phyloP scores from a whole-genome alignment of 2,113 vertebrate genomes.

The Malaclemys terrapin region DNA sequence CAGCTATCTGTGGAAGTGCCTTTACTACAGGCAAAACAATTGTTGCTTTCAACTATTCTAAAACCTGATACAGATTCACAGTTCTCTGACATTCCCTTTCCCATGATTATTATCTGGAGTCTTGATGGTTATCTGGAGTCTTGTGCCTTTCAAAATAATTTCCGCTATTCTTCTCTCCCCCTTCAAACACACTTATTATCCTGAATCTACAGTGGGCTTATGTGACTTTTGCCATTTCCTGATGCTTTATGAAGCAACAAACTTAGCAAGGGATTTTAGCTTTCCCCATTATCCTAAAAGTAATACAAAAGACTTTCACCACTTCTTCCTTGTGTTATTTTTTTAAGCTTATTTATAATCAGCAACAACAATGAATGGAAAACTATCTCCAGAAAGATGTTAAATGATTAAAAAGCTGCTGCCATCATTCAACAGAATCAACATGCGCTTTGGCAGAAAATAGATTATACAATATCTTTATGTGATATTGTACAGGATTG shows the following conservation, averaged over 20 bases:
- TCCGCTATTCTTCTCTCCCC: constrained; percentile 28
- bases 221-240: constrained; percentile 27
- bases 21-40: constrained; percentile 37
- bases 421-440: constrained; percentile 18
- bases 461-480: constrained; percentile 9
- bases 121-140: constrained; percentile 13
- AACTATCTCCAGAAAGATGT: constrained; percentile 43
- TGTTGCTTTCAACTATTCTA: constrained; percentile 39
- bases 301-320: constrained; percentile 22
- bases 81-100: neutral
- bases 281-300: constrained; percentile 54
- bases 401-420: constrained; percentile 25
- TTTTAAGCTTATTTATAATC: constrained; percentile 40
- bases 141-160: constrained; percentile 51
- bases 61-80: constrained; percentile 29
- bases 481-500: constrained; percentile 25
- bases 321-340: constrained; percentile 16
- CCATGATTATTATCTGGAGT: constrained; percentile 22
- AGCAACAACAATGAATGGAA: neutral
- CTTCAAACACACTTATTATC: constrained; percentile 16
- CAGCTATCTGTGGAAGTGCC: constrained; percentile 26
- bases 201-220: neutral
- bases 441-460: constrained; percentile 55
- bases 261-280: constrained; percentile 19
- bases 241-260: constrained; percentile 20